Evolutionary conservation across 23 tunicate genomes (phyloP).

Genomic region (Clavelina lepadiformis): DNA sequence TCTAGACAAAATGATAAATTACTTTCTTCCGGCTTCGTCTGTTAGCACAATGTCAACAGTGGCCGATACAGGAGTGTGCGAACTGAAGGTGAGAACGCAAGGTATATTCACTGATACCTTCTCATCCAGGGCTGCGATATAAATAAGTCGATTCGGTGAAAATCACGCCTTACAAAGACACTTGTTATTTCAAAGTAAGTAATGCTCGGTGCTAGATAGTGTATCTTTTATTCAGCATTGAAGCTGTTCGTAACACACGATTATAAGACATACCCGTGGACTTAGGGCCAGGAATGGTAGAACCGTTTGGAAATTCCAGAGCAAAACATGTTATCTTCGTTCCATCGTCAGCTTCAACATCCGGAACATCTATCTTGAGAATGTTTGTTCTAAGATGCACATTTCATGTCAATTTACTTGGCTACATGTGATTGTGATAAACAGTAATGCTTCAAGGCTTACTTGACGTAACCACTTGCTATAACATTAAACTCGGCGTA

Average conservation of each 20-base stretch:
- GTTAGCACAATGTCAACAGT: constrained; percentile 54
- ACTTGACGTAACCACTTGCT: constrained; percentile 77
- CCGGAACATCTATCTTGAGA: constrained; percentile 39
- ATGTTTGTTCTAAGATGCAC: constrained; percentile 23
- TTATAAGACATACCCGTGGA: too few relatives aligned
- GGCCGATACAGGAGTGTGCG: constrained; percentile 60
- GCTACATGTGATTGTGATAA: not conserved
- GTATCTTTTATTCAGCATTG: too few relatives aligned
- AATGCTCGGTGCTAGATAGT: too few relatives aligned
- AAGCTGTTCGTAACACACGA: too few relatives aligned
- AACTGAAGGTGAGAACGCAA: constrained; percentile 61
- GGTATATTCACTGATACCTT: constrained; percentile 33
- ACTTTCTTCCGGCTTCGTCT: constrained; percentile 65
- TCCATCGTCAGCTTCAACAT: constrained; percentile 83
- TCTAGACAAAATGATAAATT: not conserved
- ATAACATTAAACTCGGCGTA: constrained; percentile 81
- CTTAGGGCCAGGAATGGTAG: constrained; percentile 32
- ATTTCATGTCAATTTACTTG: not conserved
- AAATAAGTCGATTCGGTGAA: not conserved
- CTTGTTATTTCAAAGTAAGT: too few relatives aligned
- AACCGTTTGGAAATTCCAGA: constrained; percentile 76
- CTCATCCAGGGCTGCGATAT: constrained; percentile 22
- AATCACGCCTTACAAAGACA: not conserved
- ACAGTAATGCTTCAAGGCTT: not conserved
- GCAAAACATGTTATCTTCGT: constrained; percentile 57